Evolutionary conservation across 2,113 vertebrate genomes (phyloP).

Genomic region (Heterochromis multidens): DNA sequence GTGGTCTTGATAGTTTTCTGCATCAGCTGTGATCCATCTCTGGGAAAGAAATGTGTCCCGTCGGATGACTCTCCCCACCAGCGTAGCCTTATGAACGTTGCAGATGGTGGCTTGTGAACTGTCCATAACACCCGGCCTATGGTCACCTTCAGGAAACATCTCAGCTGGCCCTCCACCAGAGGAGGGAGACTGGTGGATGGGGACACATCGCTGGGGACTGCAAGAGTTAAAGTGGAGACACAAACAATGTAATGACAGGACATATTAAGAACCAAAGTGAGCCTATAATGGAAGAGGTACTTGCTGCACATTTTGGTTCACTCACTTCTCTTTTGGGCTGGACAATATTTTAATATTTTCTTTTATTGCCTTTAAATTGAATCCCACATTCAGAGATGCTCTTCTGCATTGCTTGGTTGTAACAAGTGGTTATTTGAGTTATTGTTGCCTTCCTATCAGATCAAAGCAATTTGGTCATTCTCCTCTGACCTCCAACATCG

Average conservation of each 20-base stretch:
- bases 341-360: too few relatives aligned
- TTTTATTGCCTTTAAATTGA: background rate
- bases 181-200: constrained; percentile 88
- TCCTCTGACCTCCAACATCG: too few relatives aligned
- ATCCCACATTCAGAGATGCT: too few relatives aligned
- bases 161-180: constrained; percentile 86
- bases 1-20: constrained; percentile 79
- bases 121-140: constrained; percentile 83
- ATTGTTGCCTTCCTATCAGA: too few relatives aligned
- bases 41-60: constrained; percentile 84
- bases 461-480: too few relatives aligned
- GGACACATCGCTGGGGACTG: constrained; percentile 79
- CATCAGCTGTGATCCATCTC: constrained; percentile 72
- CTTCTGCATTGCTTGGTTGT: too few relatives aligned
- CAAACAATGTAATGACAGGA: background rate
- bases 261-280: background rate
- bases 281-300: background rate
- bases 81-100: constrained; percentile 79
- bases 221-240: background rate
- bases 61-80: constrained; percentile 93
- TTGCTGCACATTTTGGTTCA: too few relatives aligned
- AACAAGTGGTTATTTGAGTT: too few relatives aligned
- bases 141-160: constrained; percentile 85
- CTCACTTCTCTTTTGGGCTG: too few relatives aligned
- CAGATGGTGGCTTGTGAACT: constrained; percentile 69